Evolutionary conservation across 2,113 vertebrate genomes (phyloP), one percentile per base, ranked within the genome.

Genomic region (Speoplatyrhinus poulsoni): DNA sequence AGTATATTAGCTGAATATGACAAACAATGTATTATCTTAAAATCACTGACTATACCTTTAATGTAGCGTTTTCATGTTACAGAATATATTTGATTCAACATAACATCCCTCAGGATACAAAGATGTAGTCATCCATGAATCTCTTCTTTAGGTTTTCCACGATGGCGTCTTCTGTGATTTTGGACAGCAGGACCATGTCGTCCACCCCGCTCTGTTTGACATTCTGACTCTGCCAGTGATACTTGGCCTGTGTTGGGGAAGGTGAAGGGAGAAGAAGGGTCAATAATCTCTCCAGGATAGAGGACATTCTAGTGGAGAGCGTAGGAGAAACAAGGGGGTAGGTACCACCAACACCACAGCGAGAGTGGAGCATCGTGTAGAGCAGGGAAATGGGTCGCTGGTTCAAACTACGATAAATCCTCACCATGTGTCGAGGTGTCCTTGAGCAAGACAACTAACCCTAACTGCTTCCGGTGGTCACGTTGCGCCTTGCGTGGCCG

Each of bases 151-250:
- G 95, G 85, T 99, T 99, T 74, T 95, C 93, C 86, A 98, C 96
- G 0, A 99, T 98, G 80, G 95, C 95, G 0, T 98, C 97, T 85
- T 99, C 98, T 0, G 85, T 93, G 93, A 99, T 98, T 85, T 97
- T 98, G 70, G 96, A 93, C 66, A 99, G 92, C 55, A 99, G 92
- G 69, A 99, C 97, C 98, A 99, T 99, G 92, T 99, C 98, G 0
- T 99, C 98, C 91, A 99, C 97, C 0, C 98, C 96, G 0, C 97
- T 99, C 82, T 99, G 97, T 72, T 98, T 99, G 63, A 99, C 98
- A 66, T 99, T 98, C 84, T 98, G 96, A 91, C 96, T 98, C 90
- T 98, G 97, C 98, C 98, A 99, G 90, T 99, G 97, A 76, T 98
- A 98, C 88, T 98, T 99, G 63, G 87, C 95, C 96, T 97, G 63